Base-by-base conservation (phyloP, 2,888 invertebrate species). In the Leptothorax acervorum region DNA sequence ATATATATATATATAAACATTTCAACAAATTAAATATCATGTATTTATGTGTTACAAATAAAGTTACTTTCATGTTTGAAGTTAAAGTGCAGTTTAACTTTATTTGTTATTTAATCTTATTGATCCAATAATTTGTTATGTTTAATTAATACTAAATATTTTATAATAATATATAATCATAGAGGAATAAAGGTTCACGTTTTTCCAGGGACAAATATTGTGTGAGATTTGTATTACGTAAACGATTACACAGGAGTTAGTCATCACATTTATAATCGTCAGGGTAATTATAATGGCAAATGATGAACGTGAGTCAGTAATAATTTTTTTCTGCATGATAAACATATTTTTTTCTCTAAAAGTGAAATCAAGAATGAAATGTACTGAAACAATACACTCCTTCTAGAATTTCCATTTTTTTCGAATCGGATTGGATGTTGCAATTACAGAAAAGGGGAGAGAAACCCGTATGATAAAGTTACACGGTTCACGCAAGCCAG, bases 61-160 rank as follows among this genome's bases (percentile, higher is more conserved):
- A 62, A 51, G n/a, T 75, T 39, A 63, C n/a, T 53, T 53, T 18
- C 4, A n/a, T 53, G n/a, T 55, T 55, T 3, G 23, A 23, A 55
- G 9, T 23, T 55, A 23, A 65, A 65, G 8, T n/a, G 8, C 11
- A 55, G 12, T n/a, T 63, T 35, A 42, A 60, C 2, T 63, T 39
- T 63, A 63, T 11, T 35, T 62, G 9, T 62, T 35, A 45, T 53
- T 65, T 65, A 66, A 45, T 78, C 15, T 55, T 31, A 66, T 76
- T n/a, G 42, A 78, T 28, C 4, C n/a, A 31, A 8, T 63, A 28
- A 5, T 42, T 66, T 11, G 28, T 11, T 65, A 23, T n/a, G n/a
- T 39, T 12, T 45, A 28, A 57, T 68, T 45, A 66, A 78, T 35
- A 35, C 35, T 42, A 28, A 66, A 76, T 45, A 78, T n/a, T 42